These are phyloP conservation scores for Myripristis murdjan DNA, from an alignment of 2,797 vertebrate genomes.

Conservation along the genomic window DNA sequence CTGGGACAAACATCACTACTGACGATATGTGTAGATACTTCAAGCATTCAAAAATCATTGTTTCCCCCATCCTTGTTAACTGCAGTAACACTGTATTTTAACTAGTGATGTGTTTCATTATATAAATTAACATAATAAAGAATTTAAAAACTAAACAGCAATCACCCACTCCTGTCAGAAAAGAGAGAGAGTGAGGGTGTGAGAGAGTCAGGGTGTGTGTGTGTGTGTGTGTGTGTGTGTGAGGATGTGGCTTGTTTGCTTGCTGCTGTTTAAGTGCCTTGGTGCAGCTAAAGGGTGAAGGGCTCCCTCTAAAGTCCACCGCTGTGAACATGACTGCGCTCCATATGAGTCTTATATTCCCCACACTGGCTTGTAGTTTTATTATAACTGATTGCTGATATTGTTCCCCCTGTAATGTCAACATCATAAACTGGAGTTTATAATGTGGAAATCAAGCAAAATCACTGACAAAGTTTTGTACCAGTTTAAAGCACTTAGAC, in stretches of 20 bases:
- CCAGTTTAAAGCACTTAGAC: background rate
- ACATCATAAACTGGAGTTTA: no score
- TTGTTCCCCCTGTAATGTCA: background rate
- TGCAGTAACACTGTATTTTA: no score
- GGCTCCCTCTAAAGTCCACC: constrained; percentile 56
- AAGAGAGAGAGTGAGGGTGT: background rate
- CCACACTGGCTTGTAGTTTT: constrained; percentile 37
- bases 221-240: constrained; percentile 32
- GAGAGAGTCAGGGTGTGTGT: background rate
- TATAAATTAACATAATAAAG: no score
- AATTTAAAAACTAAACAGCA: background rate
- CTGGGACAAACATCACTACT: no score
- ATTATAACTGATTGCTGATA: constrained; percentile 4
- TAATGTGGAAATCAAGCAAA: background rate
- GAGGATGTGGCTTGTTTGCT: constrained; percentile 46
- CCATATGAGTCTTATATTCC: constrained; percentile 62
- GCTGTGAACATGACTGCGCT: constrained; percentile 4
- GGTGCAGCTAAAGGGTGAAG: constrained; percentile 43
- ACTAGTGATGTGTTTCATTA: no score
- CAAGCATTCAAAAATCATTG: no score
- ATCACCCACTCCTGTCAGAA: background rate
- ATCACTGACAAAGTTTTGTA: background rate
- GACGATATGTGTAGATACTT: no score
- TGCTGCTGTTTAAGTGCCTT: constrained; percentile 40
- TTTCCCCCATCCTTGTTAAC: no score